Percentiles rank a stretch among this genome's conserved stretches.
These are phyloP conservation scores for Olivierus martensii DNA, from an alignment of 1,140 invertebrate genomes.

Conservation along the genomic window DNA sequence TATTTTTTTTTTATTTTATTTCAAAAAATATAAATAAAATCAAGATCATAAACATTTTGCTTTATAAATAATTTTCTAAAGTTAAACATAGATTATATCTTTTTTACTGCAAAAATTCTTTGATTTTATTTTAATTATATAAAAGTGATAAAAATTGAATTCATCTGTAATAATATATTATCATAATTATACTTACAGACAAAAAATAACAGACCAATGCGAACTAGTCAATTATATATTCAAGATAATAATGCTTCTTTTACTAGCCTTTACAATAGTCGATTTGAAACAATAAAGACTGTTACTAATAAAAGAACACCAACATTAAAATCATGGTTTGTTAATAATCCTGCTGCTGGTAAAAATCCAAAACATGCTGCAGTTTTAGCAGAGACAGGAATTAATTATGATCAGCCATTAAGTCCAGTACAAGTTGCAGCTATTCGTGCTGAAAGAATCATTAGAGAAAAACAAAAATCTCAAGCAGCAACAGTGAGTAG, in stretches of 20 bases:
- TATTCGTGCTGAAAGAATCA: constrained; percentile 65
- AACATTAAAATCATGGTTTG: constrained; percentile 44
- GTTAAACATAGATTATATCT: too few species aligned
- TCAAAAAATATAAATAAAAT: too few species aligned
- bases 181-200: constrained; percentile 26
- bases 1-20: too few species aligned
- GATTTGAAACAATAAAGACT: constrained; percentile 64
- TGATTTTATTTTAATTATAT: too few species aligned
- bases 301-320: constrained; percentile 48
- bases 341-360: not conserved
- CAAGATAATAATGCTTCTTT: constrained; percentile 71
- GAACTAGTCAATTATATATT: constrained; percentile 62
- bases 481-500: constrained; percentile 14
- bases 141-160: too few species aligned
- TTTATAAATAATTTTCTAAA: too few species aligned
- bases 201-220: constrained; percentile 55
- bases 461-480: constrained; percentile 47
- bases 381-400: constrained; percentile 62
- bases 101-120: too few species aligned
- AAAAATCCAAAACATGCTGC: constrained; percentile 66
- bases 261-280: constrained; percentile 49
- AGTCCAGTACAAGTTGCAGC: constrained; percentile 70
- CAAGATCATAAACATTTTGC: too few species aligned
- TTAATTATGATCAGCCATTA: constrained; percentile 71
- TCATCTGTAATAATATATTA: too few species aligned